phyloP scores from a whole-genome alignment of 1,140 invertebrate genomes.

The Hyles vespertilio region DNA sequence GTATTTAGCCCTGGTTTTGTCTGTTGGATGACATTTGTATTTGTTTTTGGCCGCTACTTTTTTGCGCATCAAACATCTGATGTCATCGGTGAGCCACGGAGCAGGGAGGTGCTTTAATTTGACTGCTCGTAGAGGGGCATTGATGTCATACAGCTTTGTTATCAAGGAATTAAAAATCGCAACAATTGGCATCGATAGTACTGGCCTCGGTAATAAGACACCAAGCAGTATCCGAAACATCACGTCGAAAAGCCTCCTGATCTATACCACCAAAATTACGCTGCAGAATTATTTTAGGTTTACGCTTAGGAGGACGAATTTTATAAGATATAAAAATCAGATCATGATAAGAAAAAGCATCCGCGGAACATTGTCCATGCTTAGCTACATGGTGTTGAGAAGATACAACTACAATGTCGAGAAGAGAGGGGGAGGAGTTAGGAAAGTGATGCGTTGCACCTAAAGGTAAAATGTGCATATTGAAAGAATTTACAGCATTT shows the following conservation, averaged over 20 bases:
- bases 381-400: constrained; percentile 7
- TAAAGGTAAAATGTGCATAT: constrained; percentile 3
- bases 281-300: constrained; percentile 9
- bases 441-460: constrained; percentile 12
- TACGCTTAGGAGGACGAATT: constrained; percentile 12
- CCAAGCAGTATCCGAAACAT: constrained; percentile 7
- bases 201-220: neutral
- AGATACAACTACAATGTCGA: constrained; percentile 10
- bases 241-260: neutral
- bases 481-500: neutral
- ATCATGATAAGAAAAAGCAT: constrained; percentile 15
- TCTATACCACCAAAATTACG: constrained; percentile 12
- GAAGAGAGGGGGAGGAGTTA: constrained; percentile 7
- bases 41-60: constrained; percentile 1
- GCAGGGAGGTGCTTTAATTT: constrained; percentile 3
- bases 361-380: constrained; percentile 10
- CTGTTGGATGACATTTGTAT: neutral
- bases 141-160: constrained; percentile 8
- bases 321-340: constrained; percentile 13
- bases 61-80: constrained; percentile 2
- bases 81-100: neutral
- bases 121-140: constrained; percentile 12
- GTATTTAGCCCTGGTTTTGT: too few species aligned
- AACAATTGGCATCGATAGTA: constrained; percentile 4
- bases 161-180: constrained; percentile 8